A percentile compares a stretch with the other conserved stretches of the same genome.
Evolutionary conservation across 2,888 invertebrate species (phyloP).

Genomic region (Margaritifera margaritifera): DNA sequence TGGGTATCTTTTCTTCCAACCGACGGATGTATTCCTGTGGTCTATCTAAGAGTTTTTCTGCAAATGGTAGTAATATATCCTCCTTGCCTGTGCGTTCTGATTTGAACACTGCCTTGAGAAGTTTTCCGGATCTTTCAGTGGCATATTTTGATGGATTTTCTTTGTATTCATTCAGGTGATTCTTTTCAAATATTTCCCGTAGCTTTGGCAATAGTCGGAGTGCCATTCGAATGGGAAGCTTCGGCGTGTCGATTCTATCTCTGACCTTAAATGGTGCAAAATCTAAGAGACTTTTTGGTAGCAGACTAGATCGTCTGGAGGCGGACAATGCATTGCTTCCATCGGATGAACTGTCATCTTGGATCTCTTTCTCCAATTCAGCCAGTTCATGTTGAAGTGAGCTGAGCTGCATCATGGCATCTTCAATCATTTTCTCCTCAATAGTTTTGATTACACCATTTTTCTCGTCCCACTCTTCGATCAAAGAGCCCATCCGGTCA

Average conservation of each 20-base stretch:
- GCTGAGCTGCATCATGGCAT: conserved; percentile 39
- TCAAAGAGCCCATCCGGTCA: conserved; percentile 26
- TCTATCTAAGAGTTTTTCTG: conserved; percentile 32
- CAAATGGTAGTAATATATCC: conserved; percentile 15
- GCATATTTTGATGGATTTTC: conserved; percentile 33
- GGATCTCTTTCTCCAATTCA: conserved; percentile 41
- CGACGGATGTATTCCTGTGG: conserved; percentile 33
- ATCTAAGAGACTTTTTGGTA: background rate
- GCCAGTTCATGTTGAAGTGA: conserved; percentile 46
- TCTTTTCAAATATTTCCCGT: conserved; percentile 10
- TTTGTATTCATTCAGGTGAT: conserved; percentile 28
- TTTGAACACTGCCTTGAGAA: conserved; percentile 19
- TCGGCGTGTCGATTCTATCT: conserved; percentile 27
- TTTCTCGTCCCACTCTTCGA: conserved; percentile 41
- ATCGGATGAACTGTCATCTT: conserved; percentile 18
- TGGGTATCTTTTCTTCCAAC: conserved; percentile 35
- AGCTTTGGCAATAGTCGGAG: conserved; percentile 20
- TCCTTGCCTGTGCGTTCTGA: conserved; percentile 9
- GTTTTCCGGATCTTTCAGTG: conserved; percentile 19
- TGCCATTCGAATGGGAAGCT: conserved; percentile 27
- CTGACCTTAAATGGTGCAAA: conserved; percentile 4
- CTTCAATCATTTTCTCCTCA: conserved; percentile 25
- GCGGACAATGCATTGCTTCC: conserved; percentile 10
- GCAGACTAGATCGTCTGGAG: conserved; percentile 16
- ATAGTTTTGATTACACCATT: conserved; percentile 27